Conservation (phyloP, 2,797 vertebrate genomes). For the Syngnathus acus region DNA sequence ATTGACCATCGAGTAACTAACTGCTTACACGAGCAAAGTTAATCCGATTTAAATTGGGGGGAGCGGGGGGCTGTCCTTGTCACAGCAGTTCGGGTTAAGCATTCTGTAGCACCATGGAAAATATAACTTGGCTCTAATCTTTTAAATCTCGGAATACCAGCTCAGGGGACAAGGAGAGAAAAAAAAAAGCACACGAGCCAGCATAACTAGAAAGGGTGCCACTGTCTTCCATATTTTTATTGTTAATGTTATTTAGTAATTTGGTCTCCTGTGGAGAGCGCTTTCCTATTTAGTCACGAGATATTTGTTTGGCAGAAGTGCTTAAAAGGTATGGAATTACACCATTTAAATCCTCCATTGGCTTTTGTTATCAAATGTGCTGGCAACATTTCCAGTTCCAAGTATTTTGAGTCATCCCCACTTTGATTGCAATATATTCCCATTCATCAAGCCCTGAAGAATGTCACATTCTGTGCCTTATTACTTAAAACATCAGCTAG, state of each 20-base stretch:
- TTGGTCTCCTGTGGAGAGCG: conserved; percentile 21
- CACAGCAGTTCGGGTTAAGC: conserved; percentile 47
- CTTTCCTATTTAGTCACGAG: conserved; percentile 20
- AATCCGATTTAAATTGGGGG: conserved; percentile 27
- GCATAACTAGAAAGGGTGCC: conserved; percentile 34
- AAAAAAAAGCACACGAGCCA: conserved; percentile 17
- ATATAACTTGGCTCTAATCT: conserved; percentile 45
- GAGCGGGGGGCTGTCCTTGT: conserved; percentile 14
- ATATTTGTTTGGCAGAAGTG: conserved; percentile 21
- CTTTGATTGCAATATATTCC: not conserved
- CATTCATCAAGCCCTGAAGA: not conserved
- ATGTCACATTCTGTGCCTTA: conserved; percentile 20
- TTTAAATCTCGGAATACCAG: conserved; percentile 48
- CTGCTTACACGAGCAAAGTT: conserved; percentile 11
- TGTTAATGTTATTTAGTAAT: conserved; percentile 42
- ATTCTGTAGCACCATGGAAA: conserved; percentile 34
- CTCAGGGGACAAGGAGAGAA: conserved; percentile 1
- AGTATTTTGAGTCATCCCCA: not conserved
- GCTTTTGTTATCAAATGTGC: not conserved
- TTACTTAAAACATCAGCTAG: conserved; percentile 34
- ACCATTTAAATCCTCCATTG: conserved; percentile 1
- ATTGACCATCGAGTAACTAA: conserved; percentile 8
- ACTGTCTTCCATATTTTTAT: conserved; percentile 21
- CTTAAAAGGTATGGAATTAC: conserved; percentile 16
- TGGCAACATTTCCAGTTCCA: not conserved